Evolutionary conservation across 1,140 invertebrate species (phyloP).

Genomic region (Pseudomyrmex concolor): DNA sequence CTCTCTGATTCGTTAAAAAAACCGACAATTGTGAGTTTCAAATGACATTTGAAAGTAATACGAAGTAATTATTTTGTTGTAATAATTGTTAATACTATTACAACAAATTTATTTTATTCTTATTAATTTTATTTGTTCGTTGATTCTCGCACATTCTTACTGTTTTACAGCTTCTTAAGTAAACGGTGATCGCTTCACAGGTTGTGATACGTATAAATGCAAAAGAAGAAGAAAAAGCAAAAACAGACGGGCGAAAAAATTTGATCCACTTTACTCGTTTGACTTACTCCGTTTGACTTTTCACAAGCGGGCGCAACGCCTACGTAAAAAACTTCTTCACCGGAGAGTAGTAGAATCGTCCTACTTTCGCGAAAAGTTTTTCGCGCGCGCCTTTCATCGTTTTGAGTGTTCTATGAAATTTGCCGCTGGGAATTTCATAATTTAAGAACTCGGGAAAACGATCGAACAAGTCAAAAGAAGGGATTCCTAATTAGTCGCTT

Average conservation of each 20-base stretch:
- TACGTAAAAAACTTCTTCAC: neutral
- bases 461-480: neutral
- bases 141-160: too few species aligned
- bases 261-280: neutral
- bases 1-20: neutral
- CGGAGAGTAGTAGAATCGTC: constrained; percentile 25
- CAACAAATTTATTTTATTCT: too few species aligned
- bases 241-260: neutral
- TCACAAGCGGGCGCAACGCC: neutral
- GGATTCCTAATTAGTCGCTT: constrained; percentile 20
- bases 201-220: too few species aligned
- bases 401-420: constrained; percentile 14
- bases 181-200: too few species aligned
- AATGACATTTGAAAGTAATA: neutral
- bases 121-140: too few species aligned
- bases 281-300: constrained; percentile 11
- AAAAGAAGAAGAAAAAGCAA: neutral
- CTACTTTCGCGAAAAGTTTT: constrained; percentile 38
- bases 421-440: constrained; percentile 7
- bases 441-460: constrained; percentile 22
- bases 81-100: too few species aligned
- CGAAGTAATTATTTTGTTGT: neutral
- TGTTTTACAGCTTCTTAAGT: too few species aligned
- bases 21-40: neutral
- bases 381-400: neutral